phyloP scores from a whole-genome alignment of 2,113 vertebrate species.

The Pelecanus crispus region DNA sequence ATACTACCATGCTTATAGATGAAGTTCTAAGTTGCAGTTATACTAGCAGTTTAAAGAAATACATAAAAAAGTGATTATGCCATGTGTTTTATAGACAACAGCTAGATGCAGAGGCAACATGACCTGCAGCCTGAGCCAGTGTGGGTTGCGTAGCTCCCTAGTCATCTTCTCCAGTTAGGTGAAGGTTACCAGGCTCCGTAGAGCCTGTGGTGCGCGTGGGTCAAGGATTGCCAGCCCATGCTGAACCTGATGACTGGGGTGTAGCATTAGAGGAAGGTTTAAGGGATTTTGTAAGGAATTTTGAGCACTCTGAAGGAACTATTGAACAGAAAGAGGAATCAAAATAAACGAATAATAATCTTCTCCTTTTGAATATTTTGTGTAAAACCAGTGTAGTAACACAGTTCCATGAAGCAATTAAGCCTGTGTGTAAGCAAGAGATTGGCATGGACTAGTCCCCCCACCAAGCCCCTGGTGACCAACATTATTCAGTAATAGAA shows the following conservation, averaged over 20 bases:
- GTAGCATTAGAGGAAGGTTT: not conserved
- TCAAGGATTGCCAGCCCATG: not conserved
- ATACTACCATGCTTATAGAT: not conserved
- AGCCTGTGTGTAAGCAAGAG: not conserved
- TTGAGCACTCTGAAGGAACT: not conserved
- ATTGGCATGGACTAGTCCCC: not conserved
- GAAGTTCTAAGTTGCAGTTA: not conserved
- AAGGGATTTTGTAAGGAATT: not conserved
- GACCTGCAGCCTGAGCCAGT: not conserved
- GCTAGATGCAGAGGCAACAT: not conserved
- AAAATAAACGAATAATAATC: not conserved
- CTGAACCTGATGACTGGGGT: not conserved
- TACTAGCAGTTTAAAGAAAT: not conserved
- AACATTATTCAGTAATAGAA: not conserved
- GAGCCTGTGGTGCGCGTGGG: rapidly evolving
- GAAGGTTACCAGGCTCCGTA: not conserved
- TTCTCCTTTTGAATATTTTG: not conserved
- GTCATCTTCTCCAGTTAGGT: not conserved
- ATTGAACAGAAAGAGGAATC: not conserved
- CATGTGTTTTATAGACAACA: not conserved
- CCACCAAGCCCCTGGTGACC: not conserved
- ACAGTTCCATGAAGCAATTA: not conserved
- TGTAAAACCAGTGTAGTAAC: not conserved
- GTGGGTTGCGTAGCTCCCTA: rapidly evolving
- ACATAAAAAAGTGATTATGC: not conserved